These are phyloP conservation scores for Argynnis bischoffii DNA, from an alignment of 2,888 invertebrate genomes.

Conservation along the genomic window DNA sequence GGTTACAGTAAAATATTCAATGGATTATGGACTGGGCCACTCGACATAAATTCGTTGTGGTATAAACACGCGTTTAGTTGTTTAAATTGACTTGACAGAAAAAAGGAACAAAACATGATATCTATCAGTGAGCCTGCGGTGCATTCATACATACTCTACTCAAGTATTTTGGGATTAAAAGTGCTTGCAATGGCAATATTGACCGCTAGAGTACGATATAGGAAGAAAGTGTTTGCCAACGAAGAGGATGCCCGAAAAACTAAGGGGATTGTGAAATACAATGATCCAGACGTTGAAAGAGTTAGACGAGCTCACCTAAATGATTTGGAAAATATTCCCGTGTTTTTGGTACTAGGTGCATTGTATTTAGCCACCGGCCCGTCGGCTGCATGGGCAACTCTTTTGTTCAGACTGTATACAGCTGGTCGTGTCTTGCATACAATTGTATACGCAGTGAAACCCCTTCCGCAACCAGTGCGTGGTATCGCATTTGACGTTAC, in stretches of 20 bases:
- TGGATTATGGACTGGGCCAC: background rate
- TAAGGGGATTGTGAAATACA: conserved; percentile 62
- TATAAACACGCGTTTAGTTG: background rate
- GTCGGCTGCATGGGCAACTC: conserved; percentile 38
- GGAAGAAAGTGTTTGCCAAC: conserved; percentile 58
- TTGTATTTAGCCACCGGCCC: conserved; percentile 80
- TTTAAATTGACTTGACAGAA: background rate
- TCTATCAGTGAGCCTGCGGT: conserved; percentile 43
- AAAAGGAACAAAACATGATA: background rate
- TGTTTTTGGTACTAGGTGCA: conserved; percentile 84
- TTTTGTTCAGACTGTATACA: conserved; percentile 65
- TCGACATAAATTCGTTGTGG: background rate
- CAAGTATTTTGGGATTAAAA: conserved; percentile 65
- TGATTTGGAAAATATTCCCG: conserved; percentile 87
- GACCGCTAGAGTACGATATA: conserved; percentile 54
- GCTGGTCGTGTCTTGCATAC: conserved; percentile 81
- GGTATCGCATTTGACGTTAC: conserved; percentile 59
- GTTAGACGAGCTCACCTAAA: conserved; percentile 84
- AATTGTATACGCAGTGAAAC: conserved; percentile 84
- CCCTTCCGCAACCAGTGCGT: conserved; percentile 81
- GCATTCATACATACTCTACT: conserved; percentile 64
- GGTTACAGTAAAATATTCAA: background rate
- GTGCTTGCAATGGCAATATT: conserved; percentile 52
- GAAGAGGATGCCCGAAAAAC: conserved; percentile 60
- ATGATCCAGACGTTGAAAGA: conserved; percentile 64